Evolutionary conservation across 2,113 vertebrate species (phyloP).

Genomic region (Megatriorchis doriae): DNA sequence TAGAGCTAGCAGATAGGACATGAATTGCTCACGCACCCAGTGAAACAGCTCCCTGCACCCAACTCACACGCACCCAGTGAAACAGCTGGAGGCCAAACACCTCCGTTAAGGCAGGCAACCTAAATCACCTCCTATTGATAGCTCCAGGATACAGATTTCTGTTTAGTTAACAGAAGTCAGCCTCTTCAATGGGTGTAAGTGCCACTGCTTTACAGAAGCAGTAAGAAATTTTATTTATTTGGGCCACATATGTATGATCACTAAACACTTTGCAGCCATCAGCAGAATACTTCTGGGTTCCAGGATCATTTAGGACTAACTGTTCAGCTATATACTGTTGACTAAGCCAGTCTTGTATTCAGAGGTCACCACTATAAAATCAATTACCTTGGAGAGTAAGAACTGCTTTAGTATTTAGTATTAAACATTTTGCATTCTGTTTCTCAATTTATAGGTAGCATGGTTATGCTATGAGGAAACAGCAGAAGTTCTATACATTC

Average conservation of each 20-base stretch:
- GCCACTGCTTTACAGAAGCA: not conserved
- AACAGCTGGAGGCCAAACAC: not conserved
- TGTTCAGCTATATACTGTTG: not conserved
- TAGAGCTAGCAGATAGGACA: not conserved
- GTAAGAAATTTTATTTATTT: not conserved
- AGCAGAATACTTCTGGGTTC: not conserved
- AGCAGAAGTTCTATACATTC: not conserved
- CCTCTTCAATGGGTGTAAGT: not conserved
- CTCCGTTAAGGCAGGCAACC: not conserved
- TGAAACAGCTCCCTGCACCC: not conserved
- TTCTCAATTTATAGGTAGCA: not conserved
- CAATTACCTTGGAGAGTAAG: not conserved
- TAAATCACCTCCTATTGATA: not conserved
- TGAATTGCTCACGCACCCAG: accelerated
- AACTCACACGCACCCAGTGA: not conserved
- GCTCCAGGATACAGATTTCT: not conserved
- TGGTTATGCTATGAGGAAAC: not conserved
- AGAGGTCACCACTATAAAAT: not conserved
- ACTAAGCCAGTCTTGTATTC: not conserved
- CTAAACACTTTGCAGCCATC: not conserved
- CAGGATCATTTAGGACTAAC: not conserved
- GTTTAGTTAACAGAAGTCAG: not conserved
- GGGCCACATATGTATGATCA: not conserved
- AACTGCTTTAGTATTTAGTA: not conserved
- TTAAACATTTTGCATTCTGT: not conserved